Evolutionary conservation across 2,888 invertebrate species (phyloP).

Genomic region (Hesperia comma): DNA sequence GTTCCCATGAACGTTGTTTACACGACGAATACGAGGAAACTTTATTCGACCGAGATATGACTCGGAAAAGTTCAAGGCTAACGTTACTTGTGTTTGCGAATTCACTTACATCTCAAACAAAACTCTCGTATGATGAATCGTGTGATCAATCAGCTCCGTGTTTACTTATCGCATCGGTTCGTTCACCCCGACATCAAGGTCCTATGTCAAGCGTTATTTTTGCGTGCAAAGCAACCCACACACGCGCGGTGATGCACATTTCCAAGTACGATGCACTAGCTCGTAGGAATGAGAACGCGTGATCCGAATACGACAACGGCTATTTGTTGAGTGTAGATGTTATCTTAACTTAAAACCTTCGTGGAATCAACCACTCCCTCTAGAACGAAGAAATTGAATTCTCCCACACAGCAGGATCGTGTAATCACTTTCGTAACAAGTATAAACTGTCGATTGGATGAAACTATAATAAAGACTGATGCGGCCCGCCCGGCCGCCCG

Average conservation of each 20-base stretch:
- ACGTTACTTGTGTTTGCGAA: slow-evolving; percentile 54
- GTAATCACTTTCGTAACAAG: slow-evolving; percentile 59
- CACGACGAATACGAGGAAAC: slow-evolving; percentile 35
- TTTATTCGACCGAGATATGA: slow-evolving; percentile 48
- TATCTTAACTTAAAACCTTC: slow-evolving; percentile 63
- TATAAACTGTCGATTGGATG: slow-evolving; percentile 43
- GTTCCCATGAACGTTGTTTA: slow-evolving; percentile 53
- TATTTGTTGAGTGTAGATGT: slow-evolving; percentile 64
- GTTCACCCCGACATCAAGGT: slow-evolving; percentile 75
- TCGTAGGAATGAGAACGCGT: slow-evolving; percentile 76
- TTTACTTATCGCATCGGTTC: slow-evolving; percentile 65
- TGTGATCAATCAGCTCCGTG: slow-evolving; percentile 43
- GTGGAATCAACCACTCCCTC: slow-evolving; percentile 63
- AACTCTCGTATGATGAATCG: slow-evolving; percentile 3
- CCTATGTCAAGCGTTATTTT: slow-evolving; percentile 63
- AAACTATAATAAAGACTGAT: slow-evolving; percentile 23
- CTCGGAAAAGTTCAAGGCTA: slow-evolving; percentile 38
- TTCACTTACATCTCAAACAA: slow-evolving; percentile 12
- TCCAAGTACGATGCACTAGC: slow-evolving; percentile 77
- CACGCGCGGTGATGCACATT: slow-evolving; percentile 68
- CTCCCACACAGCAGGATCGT: slow-evolving; percentile 50
- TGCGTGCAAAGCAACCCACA: slow-evolving; percentile 66
- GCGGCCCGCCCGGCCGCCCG: slow-evolving; percentile 17
- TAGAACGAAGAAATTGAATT: slow-evolving; percentile 71
- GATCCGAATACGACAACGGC: slow-evolving; percentile 70